These are phyloP conservation scores for Nipponia nippon DNA, from an alignment of 2,113 vertebrate genomes.

Conservation along the genomic window DNA sequence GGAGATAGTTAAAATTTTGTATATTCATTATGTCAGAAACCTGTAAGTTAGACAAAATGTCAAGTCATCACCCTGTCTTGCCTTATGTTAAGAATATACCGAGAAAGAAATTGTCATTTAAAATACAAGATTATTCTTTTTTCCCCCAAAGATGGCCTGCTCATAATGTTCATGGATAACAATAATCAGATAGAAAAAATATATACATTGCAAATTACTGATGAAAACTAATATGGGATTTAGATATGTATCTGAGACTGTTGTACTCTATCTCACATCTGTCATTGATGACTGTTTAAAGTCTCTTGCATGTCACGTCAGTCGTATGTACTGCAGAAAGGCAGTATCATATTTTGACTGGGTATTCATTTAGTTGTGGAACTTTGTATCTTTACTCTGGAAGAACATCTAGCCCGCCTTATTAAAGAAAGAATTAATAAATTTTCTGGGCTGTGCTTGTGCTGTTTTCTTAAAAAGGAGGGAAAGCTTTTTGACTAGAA, in stretches of 20 bases:
- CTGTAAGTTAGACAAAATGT: neutral
- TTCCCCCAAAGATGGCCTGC: neutral
- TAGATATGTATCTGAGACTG: neutral
- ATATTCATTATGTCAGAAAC: neutral
- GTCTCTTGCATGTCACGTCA: slow-evolving; percentile 18
- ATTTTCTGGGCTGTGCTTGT: neutral
- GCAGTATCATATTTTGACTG: neutral
- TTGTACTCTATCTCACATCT: slow-evolving; percentile 5
- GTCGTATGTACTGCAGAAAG: slow-evolving; percentile 4
- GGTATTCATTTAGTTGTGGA: slow-evolving; percentile 40
- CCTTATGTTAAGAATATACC: neutral
- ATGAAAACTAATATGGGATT: neutral
- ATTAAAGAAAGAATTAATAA: slow-evolving; percentile 55
- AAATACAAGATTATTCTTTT: neutral
- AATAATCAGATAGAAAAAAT: neutral
- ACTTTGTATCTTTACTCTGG: slow-evolving; percentile 45
- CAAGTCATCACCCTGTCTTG: neutral
- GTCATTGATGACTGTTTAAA: neutral
- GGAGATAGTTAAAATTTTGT: neutral
- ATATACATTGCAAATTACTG: neutral
- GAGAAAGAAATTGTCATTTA: neutral
- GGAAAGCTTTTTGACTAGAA: neutral
- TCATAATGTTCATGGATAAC: neutral
- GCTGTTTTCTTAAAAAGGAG: neutral
- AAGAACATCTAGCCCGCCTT: slow-evolving; percentile 20